Evolutionary conservation across 2,113 vertebrate species (phyloP), one percentile per base, ranked within the genome.

Genomic region (Pleuronectes platessa): DNA sequence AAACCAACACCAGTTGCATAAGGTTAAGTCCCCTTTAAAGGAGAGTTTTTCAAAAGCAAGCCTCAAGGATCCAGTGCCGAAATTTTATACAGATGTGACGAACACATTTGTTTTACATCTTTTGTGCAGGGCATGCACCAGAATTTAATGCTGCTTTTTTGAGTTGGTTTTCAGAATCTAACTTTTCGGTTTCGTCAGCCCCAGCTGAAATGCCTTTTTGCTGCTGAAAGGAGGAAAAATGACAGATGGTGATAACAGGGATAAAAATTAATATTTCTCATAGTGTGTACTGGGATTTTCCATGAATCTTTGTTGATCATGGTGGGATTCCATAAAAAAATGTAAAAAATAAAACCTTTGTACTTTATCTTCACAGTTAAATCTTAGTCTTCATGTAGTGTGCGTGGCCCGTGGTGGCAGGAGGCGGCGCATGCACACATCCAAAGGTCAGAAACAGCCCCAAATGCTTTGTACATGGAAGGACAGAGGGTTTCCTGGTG

Each of bases 121-220:
- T 90, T 92, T 92, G 91, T 93, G 90, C 88, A 82, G 83, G 74
- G 76, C 27, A 84, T 90, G 88, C 82, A 86, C 83, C 73, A 58
- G 49, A 66, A 76, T 85, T 82, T 82, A 81, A 91, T 91, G 91
- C 93, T 94, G 94, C 92, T 93, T 91, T 55, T 55, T 55, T 55
- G 3, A n/a, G 78, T 83, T 88, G 72, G 71, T 86, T 88, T 88
- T 81, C 61, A n/a, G 65, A 82, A 74, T 88, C 63, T 80, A 77
- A 82, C 75, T 59, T 90, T 13, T 42, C 11, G 74, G 71, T 89
- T 90, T 88, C 37, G 65, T 85, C 78, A 78, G 76, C 88, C 86
- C 90, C 81, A 75, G 74, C 71, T 84, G 82, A 93, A 90, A 93
- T 91, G 90, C 91, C 86, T 93, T 92, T 86, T 89, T 92, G 87